phyloP scores from a whole-genome alignment of 2,888 invertebrate genomes.

The Ennomos quercinarius region DNA sequence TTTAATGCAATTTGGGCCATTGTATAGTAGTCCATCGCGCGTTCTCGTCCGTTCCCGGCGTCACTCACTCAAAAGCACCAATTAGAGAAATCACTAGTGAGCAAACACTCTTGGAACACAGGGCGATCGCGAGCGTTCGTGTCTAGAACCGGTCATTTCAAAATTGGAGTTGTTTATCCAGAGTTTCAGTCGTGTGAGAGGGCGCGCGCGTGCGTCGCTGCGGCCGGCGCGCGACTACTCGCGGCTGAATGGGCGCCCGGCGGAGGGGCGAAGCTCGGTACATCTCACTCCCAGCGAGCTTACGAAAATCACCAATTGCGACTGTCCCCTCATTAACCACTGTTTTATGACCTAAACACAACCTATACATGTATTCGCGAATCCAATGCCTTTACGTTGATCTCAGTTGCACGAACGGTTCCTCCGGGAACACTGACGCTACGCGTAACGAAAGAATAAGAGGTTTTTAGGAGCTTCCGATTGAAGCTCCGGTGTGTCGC shows the following conservation, averaged over 20 bases:
- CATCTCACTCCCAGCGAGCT: slow-evolving; percentile 79
- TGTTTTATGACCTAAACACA: slow-evolving; percentile 43
- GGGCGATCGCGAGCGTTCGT: slow-evolving; percentile 63
- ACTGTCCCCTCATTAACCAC: slow-evolving; percentile 70
- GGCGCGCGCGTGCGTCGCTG: slow-evolving; percentile 80
- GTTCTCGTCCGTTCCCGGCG: slow-evolving; percentile 75
- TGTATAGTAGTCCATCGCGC: slow-evolving; percentile 70
- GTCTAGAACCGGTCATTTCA: slow-evolving; percentile 74
- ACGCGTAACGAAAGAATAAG: slow-evolving; percentile 58
- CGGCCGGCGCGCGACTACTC: slow-evolving; percentile 82
- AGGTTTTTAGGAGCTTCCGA: slow-evolving; percentile 77
- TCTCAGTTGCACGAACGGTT: slow-evolving; percentile 19
- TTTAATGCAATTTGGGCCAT: slow-evolving; percentile 84
- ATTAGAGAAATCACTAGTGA: slow-evolving; percentile 75
- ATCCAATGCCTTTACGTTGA: slow-evolving; percentile 44
- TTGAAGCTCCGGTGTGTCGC: slow-evolving; percentile 68
- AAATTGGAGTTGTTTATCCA: slow-evolving; percentile 60
- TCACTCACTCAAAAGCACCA: slow-evolving; percentile 82
- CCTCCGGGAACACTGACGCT: slow-evolving; percentile 37
- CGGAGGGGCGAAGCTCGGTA: slow-evolving; percentile 82
- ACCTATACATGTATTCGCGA: slow-evolving; percentile 34
- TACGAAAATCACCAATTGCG: slow-evolving; percentile 80
- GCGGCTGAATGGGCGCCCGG: slow-evolving; percentile 74
- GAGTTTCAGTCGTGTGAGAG: slow-evolving; percentile 60
- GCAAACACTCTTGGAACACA: slow-evolving; percentile 70